These are phyloP conservation scores for Cheirogaleus major DNA, from an alignment of 2,797 vertebrate species.

Conservation along the genomic window DNA sequence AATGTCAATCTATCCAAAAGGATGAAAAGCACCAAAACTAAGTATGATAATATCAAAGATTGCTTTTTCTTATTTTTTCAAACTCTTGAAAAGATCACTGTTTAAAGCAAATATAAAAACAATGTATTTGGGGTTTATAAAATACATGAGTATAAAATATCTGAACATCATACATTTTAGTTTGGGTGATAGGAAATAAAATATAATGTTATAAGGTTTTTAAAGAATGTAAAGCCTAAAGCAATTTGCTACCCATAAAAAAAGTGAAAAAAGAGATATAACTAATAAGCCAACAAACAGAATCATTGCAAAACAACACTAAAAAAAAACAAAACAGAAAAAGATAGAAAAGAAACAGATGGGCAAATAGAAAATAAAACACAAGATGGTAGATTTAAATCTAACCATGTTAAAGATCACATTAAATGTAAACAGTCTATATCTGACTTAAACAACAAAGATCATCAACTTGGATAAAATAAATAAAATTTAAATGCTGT, in stretches of 20 bases:
- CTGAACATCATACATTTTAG: background rate
- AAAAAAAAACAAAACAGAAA: background rate
- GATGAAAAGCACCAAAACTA: background rate
- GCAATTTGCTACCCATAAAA: background rate
- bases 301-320: background rate
- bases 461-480: background rate
- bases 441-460: constrained; percentile 12
- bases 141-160: background rate
- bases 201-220: background rate
- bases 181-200: background rate
- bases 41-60: background rate
- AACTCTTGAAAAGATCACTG: constrained; percentile 20
- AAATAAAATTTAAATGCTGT: background rate
- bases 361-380: constrained; percentile 17
- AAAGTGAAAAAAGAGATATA: background rate
- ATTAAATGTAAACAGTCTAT: background rate
- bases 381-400: constrained; percentile 32
- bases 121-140: background rate
- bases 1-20: background rate
- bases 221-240: background rate
- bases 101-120: constrained; percentile 22
- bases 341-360: background rate
- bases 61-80: constrained; percentile 5
- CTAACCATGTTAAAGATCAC: background rate
- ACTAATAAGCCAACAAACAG: background rate